Percentiles rank a stretch among this genome's conserved stretches.
Evolutionary conservation across 1,140 invertebrate species (phyloP).

Genomic region (Spodoptera litura): DNA sequence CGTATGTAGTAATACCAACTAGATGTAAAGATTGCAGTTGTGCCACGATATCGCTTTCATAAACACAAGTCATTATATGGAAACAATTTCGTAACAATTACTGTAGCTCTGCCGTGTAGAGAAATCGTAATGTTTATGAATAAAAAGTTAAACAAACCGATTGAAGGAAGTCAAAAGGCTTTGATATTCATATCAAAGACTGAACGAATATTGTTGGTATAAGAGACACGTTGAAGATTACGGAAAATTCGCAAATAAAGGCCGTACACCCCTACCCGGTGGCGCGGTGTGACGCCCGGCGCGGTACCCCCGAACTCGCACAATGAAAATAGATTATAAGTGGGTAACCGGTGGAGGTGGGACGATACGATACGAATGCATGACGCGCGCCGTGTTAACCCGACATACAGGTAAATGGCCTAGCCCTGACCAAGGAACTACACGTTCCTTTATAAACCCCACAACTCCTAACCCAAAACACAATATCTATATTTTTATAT

Average conservation of each 20-base stretch:
- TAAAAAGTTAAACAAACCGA: constrained; percentile 28
- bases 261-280: neutral
- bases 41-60: constrained; percentile 17
- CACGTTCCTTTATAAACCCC: constrained; percentile 42
- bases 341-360: constrained; percentile 12
- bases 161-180: constrained; percentile 18
- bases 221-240: constrained; percentile 43
- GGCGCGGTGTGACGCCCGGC: neutral
- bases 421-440: constrained; percentile 11
- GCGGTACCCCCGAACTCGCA: constrained; percentile 1
- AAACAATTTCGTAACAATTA: constrained; percentile 37
- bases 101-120: neutral
- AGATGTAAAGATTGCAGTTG: constrained; percentile 25
- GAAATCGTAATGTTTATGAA: constrained; percentile 7
- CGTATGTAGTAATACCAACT: constrained; percentile 15
- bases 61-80: constrained; percentile 21
- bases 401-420: constrained; percentile 52
- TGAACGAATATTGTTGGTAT: constrained; percentile 29
- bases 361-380: neutral
- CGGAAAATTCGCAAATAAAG: constrained; percentile 30
- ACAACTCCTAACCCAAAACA: constrained; percentile 36
- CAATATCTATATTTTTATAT: constrained; percentile 51
- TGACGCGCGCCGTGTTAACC: constrained; percentile 55
- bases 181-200: constrained; percentile 38
- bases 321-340: constrained; percentile 42